Evolutionary conservation across 2,888 invertebrate species (phyloP).

Genomic region (Synergus japonicus): DNA sequence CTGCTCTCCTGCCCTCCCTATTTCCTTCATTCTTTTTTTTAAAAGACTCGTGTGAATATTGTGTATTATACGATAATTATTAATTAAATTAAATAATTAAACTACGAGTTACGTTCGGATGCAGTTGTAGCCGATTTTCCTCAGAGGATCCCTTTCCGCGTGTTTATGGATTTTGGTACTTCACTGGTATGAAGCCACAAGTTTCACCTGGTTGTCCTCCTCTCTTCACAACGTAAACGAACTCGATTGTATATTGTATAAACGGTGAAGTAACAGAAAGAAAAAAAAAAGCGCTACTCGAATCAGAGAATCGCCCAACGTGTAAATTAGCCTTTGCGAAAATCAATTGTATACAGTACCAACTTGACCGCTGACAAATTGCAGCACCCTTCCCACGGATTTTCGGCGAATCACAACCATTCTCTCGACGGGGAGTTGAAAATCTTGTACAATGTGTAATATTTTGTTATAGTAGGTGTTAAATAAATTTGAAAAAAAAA

Average conservation of each 20-base stretch:
- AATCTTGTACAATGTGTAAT: constrained; percentile 73
- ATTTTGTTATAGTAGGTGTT: constrained; percentile 73
- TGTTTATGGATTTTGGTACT: constrained; percentile 31
- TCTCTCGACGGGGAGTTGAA: constrained; percentile 48
- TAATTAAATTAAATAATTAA: constrained; percentile 75
- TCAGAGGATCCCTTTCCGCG: constrained; percentile 45
- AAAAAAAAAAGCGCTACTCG: constrained; percentile 47
- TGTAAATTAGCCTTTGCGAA: constrained; percentile 54
- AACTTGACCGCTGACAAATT: no score
- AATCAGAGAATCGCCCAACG: constrained; percentile 47
- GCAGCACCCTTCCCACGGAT: constrained; percentile 52
- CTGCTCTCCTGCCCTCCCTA: constrained; percentile 53
- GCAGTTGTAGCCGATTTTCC: constrained; percentile 61
- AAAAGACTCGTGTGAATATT: constrained; percentile 76
- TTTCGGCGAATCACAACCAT: constrained; percentile 32
- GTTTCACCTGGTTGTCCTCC: background rate
- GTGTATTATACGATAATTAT: constrained; percentile 76
- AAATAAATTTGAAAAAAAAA: constrained; percentile 62
- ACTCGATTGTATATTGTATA: constrained; percentile 73
- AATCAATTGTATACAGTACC: constrained; percentile 7
- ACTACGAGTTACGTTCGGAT: constrained; percentile 73
- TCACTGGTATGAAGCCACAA: background rate
- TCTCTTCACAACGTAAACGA: constrained; percentile 47
- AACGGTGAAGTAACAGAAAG: constrained; percentile 66
- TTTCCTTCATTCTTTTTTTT: constrained; percentile 64